Base-by-base conservation (phyloP, 2,113 vertebrate genomes). In the Naja naja region DNA sequence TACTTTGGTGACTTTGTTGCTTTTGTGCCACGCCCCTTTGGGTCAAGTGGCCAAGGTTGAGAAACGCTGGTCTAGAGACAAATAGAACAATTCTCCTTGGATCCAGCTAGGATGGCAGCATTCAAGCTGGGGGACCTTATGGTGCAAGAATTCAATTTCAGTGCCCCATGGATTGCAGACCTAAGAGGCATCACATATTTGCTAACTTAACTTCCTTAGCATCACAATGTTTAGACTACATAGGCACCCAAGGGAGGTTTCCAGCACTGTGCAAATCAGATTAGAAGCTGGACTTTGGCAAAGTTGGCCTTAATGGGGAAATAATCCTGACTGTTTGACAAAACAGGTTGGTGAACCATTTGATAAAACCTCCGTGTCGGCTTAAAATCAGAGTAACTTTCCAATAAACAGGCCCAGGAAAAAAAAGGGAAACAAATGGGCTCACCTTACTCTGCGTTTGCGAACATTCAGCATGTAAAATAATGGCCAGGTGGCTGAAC, bases 401-500 rank as follows among this genome's bases (percentile, higher is more conserved):
- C 39, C 39, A 39, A 39, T 25, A 27, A 64, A 30, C 10, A 27
- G 25, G 25, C 9, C 25, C 58, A 60, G 58, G 0, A 12, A 20
- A 34, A 53, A 53, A 30, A 87, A 18, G 0, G 8, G 14, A 88
- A 53, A 16, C 18, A 9, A 30, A 53, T 47, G 14, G 16, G 27
- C 20, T 16, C 4, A 2, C 4, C 30, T 18, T n/a, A 7, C 7
- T 53, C 49, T 22, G 5, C n/a, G 54, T 88, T 20, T 34, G 27
- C 90, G 91, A 87, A 25, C 89, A 87, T 89, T 93, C 87, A 43
- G 91, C 5, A 0, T 89, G 91, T 54, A 90, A 92, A 94, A 94
- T 88, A 96, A 95, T 95, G 97, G 97, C 97, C 94, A 96, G 97
- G 96, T 88, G 96, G 97, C 97, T 97, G 97, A 96, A 98, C 97